phyloP scores from a whole-genome alignment of 1,140 invertebrate genomes.

The Procambarus virginalis region DNA sequence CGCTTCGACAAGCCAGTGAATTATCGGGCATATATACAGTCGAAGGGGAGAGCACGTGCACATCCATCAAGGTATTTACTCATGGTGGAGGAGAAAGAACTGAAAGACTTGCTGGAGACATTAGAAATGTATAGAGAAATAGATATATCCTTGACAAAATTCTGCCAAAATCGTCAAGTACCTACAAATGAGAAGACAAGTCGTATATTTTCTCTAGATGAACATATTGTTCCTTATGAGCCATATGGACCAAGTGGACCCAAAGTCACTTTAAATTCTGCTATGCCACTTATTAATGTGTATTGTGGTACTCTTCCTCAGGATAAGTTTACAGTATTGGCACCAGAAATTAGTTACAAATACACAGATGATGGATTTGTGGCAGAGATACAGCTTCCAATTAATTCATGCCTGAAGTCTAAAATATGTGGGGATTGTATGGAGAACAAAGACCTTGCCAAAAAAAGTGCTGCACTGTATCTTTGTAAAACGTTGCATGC shows the following conservation, averaged over 20 bases:
- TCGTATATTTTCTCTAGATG: slow-evolving; percentile 48
- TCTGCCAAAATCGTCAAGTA: slow-evolving; percentile 50
- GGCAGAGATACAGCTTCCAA: slow-evolving; percentile 44
- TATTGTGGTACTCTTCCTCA: slow-evolving; percentile 69
- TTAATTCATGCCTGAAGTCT: slow-evolving; percentile 40
- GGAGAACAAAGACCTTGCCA: slow-evolving; percentile 59
- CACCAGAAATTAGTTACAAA: slow-evolving; percentile 18
- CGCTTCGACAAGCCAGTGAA: slow-evolving; percentile 79
- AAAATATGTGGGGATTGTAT: slow-evolving; percentile 23
- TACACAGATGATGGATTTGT: not conserved
- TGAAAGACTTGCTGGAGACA: slow-evolving; percentile 9
- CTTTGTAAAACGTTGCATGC: slow-evolving; percentile 59
- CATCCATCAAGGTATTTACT: slow-evolving; percentile 65
- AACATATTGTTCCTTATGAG: slow-evolving; percentile 32
- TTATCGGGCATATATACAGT: slow-evolving; percentile 69
- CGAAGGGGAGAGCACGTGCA: slow-evolving; percentile 69
- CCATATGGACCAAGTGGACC: slow-evolving; percentile 58
- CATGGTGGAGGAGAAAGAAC: slow-evolving; percentile 29
- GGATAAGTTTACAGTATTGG: slow-evolving; percentile 67
- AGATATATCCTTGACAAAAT: slow-evolving; percentile 8
- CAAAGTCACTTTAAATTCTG: slow-evolving; percentile 64
- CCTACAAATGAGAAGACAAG: slow-evolving; percentile 27
- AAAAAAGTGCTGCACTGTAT: slow-evolving; percentile 56
- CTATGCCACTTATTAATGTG: slow-evolving; percentile 56
- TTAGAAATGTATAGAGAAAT: slow-evolving; percentile 58